Conservation (phyloP, 2,113 vertebrate species). For the Tetrao urogallus region DNA sequence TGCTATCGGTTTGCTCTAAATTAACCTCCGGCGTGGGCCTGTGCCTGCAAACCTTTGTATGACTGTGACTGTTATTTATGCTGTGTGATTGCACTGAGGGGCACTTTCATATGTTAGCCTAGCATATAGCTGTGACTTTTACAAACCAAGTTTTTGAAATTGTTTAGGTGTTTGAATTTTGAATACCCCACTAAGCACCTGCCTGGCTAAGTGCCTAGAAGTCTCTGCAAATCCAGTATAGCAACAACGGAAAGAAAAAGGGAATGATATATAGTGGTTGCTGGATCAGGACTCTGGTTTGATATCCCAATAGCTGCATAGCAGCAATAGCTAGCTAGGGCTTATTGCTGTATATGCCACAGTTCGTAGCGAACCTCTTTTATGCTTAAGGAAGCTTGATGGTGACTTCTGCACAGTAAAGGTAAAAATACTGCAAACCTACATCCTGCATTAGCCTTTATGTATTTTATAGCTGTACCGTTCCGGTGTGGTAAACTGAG, state of each 20-base stretch:
- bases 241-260: not conserved
- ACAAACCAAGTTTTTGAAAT: not conserved
- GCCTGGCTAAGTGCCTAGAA: not conserved
- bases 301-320: not conserved
- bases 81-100: not conserved
- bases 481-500: conserved; percentile 21
- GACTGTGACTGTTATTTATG: not conserved
- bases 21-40: not conserved
- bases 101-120: not conserved
- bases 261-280: not conserved
- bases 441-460: not conserved
- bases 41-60: not conserved
- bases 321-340: not conserved
- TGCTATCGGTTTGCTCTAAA: conserved; percentile 12
- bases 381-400: not conserved
- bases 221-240: not conserved
- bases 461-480: conserved; percentile 14
- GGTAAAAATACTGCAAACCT: not conserved
- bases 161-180: not conserved
- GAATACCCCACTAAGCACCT: not conserved
- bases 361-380: not conserved
- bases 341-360: not conserved
- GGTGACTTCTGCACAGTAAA: conserved; percentile 6
- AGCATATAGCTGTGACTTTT: not conserved
- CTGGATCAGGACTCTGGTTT: not conserved